A percentile compares a stretch with the other conserved stretches of the same genome.
phyloP scores from a whole-genome alignment of 2,113 vertebrate species.

The Chloropsis hardwickii region DNA sequence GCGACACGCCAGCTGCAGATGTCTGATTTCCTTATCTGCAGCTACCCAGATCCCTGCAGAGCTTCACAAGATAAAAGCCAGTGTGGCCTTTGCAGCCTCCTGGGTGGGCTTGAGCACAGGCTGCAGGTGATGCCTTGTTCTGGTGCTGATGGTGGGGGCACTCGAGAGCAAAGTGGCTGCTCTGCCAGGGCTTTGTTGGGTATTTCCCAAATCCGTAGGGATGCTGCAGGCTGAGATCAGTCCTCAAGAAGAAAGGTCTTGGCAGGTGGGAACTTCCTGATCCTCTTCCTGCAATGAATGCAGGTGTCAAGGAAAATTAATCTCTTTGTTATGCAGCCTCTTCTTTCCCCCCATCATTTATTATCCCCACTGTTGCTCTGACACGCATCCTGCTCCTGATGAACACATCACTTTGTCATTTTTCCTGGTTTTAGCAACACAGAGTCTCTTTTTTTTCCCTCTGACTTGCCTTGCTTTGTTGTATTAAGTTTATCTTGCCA shows the following conservation, averaged over 20 bases:
- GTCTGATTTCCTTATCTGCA: slow-evolving; percentile 9
- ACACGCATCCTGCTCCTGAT: neutral
- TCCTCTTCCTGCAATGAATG: neutral
- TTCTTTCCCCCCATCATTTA: neutral
- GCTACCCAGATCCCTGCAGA: neutral
- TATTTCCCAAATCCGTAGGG: neutral
- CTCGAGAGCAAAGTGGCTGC: accelerated
- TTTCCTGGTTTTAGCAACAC: neutral
- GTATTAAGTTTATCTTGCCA: slow-evolving; percentile 19
- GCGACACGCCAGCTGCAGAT: neutral
- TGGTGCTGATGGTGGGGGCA: neutral
- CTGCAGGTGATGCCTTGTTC: neutral
- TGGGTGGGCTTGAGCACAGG: neutral
- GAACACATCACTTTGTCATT: slow-evolving; percentile 8
- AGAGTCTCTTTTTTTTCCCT: neutral
- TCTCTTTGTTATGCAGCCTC: neutral
- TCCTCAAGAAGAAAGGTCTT: neutral
- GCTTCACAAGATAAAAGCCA: neutral
- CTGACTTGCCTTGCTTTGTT: neutral
- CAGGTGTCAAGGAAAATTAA: slow-evolving; percentile 3
- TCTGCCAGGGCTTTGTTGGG: accelerated
- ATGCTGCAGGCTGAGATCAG: neutral
- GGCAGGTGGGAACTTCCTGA: neutral
- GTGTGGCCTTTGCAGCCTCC: neutral
- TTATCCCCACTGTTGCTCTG: neutral